Base-by-base conservation (phyloP, 2,888 invertebrate species). In the Sisyra nigra region DNA sequence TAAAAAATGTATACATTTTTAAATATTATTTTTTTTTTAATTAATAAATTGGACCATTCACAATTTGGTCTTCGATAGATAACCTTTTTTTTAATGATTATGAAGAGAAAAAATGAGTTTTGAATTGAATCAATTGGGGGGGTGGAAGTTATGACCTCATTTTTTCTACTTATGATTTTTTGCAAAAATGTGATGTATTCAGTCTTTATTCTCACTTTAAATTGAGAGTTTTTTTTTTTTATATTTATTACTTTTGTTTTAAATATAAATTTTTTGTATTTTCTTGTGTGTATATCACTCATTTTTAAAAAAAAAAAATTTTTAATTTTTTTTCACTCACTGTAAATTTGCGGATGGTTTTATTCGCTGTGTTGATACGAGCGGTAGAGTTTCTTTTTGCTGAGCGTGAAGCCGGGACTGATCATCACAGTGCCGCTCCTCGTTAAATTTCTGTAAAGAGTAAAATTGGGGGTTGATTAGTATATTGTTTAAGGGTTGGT, bases 321-420 rank as follows among this genome's bases (percentile, higher is more conserved):
- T 2, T 29, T 11, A 39, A 39, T 18, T 18, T n/a, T 18, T 18
- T n/a, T 19, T 8, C 19, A 37, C 37, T 18, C 37, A 37, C 37
- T 2, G 14, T 35, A n/a, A n/a, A 32, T 13, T n/a, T n/a, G 7
- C 13, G 32, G 24, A 36, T 32, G 36, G 36, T 18, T 47, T 57
- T 52, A 57, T 47, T 58, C 55, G 24, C 51, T 49, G 46, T 73
- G 69, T 59, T 72, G 74, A 58, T 74, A 75, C 56, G 81, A 80
- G 58, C 86, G 72, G 71, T 89, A 91, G 54, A 92, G 69, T 67
- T 91, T 91, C 65, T 86, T 87, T 72, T 92, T 92, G 62, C 81
- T 84, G 67, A 92, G 70, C 58, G 79, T 79, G 70, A 87, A 92
- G 60, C 81, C 83, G 55, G 82, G 80, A 68, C 87, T 85, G 62